A percentile compares a stretch with the other conserved stretches of the same genome.
Conservation (phyloP, 2,797 vertebrate species). For the Emys orbicularis region DNA sequence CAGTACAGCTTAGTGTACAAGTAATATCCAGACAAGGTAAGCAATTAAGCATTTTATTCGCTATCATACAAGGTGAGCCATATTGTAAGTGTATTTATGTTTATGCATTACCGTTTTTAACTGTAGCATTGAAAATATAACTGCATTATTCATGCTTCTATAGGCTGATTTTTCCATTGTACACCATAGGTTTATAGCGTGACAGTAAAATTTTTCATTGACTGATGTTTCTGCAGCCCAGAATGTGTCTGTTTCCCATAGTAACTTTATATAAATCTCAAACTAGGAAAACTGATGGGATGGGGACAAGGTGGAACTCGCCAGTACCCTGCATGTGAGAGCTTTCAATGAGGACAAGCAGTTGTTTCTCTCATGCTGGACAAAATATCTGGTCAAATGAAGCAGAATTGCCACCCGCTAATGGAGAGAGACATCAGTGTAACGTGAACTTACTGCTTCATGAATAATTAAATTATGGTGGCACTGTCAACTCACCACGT, state of each 20-base stretch:
- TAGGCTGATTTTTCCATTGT: background rate
- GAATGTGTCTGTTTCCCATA: background rate
- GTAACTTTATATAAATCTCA: background rate
- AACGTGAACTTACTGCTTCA: background rate
- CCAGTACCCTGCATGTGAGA: background rate
- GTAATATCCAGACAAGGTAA: slow-evolving; percentile 96
- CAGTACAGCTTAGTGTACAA: slow-evolving; percentile 98
- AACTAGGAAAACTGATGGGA: background rate
- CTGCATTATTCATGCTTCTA: background rate
- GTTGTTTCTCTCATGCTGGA: background rate
- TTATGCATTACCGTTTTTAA: background rate
- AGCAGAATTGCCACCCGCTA: background rate
- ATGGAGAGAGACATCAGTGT: background rate
- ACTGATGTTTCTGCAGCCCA: background rate
- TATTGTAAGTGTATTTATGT: background rate
- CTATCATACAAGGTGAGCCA: background rate
- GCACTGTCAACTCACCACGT: background rate
- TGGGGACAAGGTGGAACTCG: background rate
- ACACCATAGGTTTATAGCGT: background rate
- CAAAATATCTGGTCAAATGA: background rate
- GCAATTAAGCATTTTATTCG: background rate
- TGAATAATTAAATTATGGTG: background rate
- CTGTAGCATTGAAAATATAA: background rate
- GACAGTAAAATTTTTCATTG: background rate
- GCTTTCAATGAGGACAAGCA: background rate